Base-by-base conservation (phyloP, 2,113 vertebrate genomes). In the Pandion haliaetus region DNA sequence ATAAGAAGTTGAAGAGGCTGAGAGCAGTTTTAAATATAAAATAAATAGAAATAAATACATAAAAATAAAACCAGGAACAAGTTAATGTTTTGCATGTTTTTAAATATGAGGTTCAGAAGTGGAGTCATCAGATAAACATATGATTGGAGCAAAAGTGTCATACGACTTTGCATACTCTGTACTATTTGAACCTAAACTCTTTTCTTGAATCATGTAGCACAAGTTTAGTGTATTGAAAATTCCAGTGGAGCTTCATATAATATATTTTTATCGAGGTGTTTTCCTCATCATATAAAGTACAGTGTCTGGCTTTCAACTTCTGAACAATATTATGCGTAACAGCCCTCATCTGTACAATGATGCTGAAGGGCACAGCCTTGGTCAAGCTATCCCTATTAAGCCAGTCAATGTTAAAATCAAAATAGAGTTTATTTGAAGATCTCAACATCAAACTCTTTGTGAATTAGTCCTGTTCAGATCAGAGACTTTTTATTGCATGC, bases 111-210 rank as follows among this genome's bases (percentile, higher is more conserved):
- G 5, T 78, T 80, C 74, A 88, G 42, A 73, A 50, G 20, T 65
- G 14, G 66, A 74, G 5, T 55, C 12, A 47, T 71, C 23, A 89
- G 62, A 86, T 45, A 80, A 80, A 77, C 5, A 21, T 21, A 49
- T 1, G 49, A 79, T 45, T 77, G 19, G 28, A 72, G 20, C 52
- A 86, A 85, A 96, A 72, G 1, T 0, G 0, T 61, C 23, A 10
- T 40, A 67, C 69, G 9, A 42, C 11, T 74, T 77, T 36, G 31
- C 8, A 65, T 61, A 38, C 3, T 72, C 70, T 72, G 7, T 62
- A 52, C 10, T 54, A 18, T 34, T 87, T 58, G 0, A 2, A 61
- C 23, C 0, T 5, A 69, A 82, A 72, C 44, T 17, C 40, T 87
- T 28, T 45, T 28, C 40, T 34, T 78, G 49, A 32, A 61, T 83